phyloP scores from a whole-genome alignment of 1,140 invertebrate genomes.

The Vollenhovia emeryi region DNA sequence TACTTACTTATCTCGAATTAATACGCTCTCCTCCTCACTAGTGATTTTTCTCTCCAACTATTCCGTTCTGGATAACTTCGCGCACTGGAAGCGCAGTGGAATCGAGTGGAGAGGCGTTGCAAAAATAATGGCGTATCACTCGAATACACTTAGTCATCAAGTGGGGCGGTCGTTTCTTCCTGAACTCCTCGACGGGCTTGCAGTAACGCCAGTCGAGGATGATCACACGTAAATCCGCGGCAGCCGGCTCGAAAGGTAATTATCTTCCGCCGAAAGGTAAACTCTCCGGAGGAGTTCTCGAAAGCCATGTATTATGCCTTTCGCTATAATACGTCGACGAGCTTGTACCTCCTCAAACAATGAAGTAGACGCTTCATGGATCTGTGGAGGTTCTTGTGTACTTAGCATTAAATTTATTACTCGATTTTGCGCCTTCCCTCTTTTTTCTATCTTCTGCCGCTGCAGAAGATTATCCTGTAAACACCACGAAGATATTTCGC shows the following conservation, averaged over 20 bases:
- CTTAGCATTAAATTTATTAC: constrained; percentile 54
- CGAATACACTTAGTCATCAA: constrained; percentile 39
- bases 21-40: constrained; percentile 35
- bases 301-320: constrained; percentile 49
- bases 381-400: constrained; percentile 13
- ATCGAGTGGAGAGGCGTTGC: constrained; percentile 42
- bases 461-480: constrained; percentile 19
- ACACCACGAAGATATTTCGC: constrained; percentile 12
- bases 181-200: not conserved
- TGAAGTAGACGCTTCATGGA: constrained; percentile 15
- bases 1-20: constrained; percentile 66
- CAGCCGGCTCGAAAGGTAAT: constrained; percentile 41
- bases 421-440: constrained; percentile 7
- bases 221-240: constrained; percentile 40
- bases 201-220: constrained; percentile 6
- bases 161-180: not conserved
- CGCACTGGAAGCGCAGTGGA: constrained; percentile 47
- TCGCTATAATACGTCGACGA: constrained; percentile 45
- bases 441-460: not conserved
- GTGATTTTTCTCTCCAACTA: constrained; percentile 49
- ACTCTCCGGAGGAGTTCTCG: constrained; percentile 36
- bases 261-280: constrained; percentile 48
- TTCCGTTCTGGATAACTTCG: constrained; percentile 65
- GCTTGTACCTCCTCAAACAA: constrained; percentile 42
- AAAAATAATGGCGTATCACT: constrained; percentile 61